A percentile compares a stretch with the other conserved stretches of the same genome.
Evolutionary conservation across 2,113 vertebrate genomes (phyloP).

Genomic region (Anolis sagrei): DNA sequence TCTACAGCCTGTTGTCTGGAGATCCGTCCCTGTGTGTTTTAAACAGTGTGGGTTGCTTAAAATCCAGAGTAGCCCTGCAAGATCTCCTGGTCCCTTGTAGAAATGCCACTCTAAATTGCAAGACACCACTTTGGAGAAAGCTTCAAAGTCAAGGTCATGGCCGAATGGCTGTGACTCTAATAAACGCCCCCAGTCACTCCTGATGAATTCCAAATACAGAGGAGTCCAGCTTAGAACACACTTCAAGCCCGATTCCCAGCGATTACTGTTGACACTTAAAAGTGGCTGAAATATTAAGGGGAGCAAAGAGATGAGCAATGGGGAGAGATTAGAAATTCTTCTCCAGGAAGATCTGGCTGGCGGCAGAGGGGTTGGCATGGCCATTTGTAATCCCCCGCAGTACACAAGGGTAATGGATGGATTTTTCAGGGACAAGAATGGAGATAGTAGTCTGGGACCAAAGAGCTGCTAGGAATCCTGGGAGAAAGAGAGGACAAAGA

Average conservation of each 20-base stretch:
- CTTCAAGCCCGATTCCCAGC: constrained; percentile 55
- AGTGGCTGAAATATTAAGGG: constrained; percentile 64
- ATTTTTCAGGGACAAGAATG: not conserved
- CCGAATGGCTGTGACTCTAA: constrained; percentile 54
- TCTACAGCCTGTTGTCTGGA: too few relatives aligned
- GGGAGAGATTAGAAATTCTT: constrained; percentile 59
- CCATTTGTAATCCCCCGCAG: constrained; percentile 38
- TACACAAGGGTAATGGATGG: constrained; percentile 52
- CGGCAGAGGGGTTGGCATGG: constrained; percentile 45
- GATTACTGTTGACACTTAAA: constrained; percentile 58
- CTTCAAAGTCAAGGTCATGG: constrained; percentile 65
- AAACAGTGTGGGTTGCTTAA: not conserved
- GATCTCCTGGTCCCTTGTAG: not conserved
- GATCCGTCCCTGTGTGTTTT: too few relatives aligned
- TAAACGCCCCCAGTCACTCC: constrained; percentile 63
- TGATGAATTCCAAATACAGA: constrained; percentile 69
- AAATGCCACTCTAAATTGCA: not conserved
- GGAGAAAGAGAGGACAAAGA: not conserved
- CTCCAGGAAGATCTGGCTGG: constrained; percentile 54
- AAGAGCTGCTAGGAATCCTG: not conserved
- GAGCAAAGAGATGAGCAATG: constrained; percentile 62
- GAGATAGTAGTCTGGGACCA: fast-evolving
- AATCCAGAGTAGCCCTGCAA: not conserved
- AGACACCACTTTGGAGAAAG: not conserved
- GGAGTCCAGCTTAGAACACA: not conserved